Evolutionary conservation across 1,140 invertebrate species (phyloP).

Genomic region (Helicorthomorpha holstii): DNA sequence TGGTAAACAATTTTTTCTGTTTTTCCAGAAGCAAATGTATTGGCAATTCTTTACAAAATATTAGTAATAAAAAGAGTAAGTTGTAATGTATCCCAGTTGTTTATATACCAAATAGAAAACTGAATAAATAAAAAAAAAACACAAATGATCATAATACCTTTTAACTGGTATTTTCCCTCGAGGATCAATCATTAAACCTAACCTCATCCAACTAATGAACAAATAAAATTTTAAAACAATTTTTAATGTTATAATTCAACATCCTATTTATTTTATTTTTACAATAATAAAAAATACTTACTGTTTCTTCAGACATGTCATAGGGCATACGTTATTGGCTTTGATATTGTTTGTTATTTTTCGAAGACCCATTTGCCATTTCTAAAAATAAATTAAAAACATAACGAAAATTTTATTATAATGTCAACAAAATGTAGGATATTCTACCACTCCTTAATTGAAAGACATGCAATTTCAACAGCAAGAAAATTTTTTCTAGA

Average conservation of each 20-base stretch:
- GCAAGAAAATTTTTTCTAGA: background rate
- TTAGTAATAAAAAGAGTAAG: constrained; percentile 5
- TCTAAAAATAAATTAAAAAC: constrained; percentile 37
- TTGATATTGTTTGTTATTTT: constrained; percentile 92
- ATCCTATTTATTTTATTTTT: background rate
- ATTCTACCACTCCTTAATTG: too few species aligned
- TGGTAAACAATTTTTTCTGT: constrained; percentile 98
- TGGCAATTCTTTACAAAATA: constrained; percentile 47
- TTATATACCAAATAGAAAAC: background rate
- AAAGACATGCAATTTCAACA: too few species aligned
- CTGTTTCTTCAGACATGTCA: constrained; percentile 94
- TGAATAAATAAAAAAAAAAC: background rate
- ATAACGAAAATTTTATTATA: too few species aligned
- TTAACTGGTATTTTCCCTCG: constrained; percentile 93
- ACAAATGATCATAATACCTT: constrained; percentile 26
- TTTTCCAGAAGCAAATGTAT: constrained; percentile 95
- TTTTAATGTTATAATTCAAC: background rate
- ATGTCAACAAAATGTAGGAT: too few species aligned
- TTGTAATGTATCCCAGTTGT: background rate
- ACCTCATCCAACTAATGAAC: constrained; percentile 84
- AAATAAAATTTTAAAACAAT: constrained; percentile 9
- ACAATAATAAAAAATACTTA: constrained; percentile 38
- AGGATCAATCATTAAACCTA: constrained; percentile 80
- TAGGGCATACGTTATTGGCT: constrained; percentile 88
- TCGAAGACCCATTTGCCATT: constrained; percentile 78